phyloP scores from a whole-genome alignment of 2,888 invertebrate species.

The Mongoloraphidia duomilia region DNA sequence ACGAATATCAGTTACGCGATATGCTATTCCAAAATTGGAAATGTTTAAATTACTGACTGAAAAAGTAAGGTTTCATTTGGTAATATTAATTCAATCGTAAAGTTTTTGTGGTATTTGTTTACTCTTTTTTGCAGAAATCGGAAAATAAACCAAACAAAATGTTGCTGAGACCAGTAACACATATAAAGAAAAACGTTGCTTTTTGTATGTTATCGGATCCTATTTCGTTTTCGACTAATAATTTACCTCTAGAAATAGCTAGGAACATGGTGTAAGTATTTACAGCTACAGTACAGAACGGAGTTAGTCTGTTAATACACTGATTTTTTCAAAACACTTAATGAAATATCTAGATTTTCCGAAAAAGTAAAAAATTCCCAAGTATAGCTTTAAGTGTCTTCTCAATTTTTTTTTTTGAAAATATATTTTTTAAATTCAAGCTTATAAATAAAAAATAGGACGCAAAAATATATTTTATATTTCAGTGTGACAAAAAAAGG shows the following conservation, averaged over 20 bases:
- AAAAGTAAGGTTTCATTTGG: constrained; percentile 17
- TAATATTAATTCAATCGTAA: background rate
- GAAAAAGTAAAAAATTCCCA: too few species aligned
- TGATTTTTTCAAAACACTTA: too few species aligned
- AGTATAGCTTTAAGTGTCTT: background rate
- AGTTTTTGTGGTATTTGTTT: background rate
- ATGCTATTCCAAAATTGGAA: constrained; percentile 57
- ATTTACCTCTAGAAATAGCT: constrained; percentile 54
- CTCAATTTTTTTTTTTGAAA: background rate
- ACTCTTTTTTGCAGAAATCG: background rate
- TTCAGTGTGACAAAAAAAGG: constrained; percentile 41
- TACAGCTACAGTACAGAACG: too few species aligned
- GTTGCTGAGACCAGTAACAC: constrained; percentile 46
- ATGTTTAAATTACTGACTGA: constrained; percentile 56
- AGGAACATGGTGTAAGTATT: constrained; percentile 17
- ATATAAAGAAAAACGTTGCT: constrained; percentile 57
- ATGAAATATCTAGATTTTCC: too few species aligned
- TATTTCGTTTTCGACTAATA: constrained; percentile 45
- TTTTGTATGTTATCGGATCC: constrained; percentile 66
- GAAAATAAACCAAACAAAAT: constrained; percentile 10
- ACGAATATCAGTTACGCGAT: constrained; percentile 54
- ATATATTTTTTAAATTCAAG: constrained; percentile 2
- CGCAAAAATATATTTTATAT: constrained; percentile 12
- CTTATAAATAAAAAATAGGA: constrained; percentile 17
- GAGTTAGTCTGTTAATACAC: too few species aligned